Evolutionary conservation across 2,888 invertebrate genomes (phyloP).

Genomic region (Pollenia griseotomentosa): DNA sequence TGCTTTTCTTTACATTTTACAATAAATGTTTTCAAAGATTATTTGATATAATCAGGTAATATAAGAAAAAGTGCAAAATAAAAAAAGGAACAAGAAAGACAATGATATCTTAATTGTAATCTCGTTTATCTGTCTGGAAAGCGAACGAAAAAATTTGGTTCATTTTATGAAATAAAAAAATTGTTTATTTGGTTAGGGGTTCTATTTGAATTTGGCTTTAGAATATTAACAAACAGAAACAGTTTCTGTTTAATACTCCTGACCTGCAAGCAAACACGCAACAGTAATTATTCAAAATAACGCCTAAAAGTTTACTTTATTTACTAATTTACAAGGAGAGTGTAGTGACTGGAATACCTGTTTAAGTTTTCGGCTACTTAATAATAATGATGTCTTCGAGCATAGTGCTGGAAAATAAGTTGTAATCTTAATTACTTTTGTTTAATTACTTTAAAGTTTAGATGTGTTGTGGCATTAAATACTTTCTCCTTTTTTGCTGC

Average conservation of each 20-base stretch:
- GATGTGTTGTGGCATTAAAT: conserved; percentile 25
- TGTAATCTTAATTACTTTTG: conserved; percentile 84
- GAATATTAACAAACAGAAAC: neutral
- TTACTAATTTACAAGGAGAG: neutral
- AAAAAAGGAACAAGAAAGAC: neutral
- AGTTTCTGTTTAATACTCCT: neutral
- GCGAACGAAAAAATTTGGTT: too few relatives aligned
- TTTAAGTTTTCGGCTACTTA: conserved; percentile 21
- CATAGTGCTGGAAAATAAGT: conserved; percentile 74
- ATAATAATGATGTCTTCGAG: conserved; percentile 75
- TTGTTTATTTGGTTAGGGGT: neutral
- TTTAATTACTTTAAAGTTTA: conserved; percentile 82
- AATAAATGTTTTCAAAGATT: conserved; percentile 36
- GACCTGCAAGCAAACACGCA: conserved; percentile 31
- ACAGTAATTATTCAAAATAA: conserved; percentile 79
- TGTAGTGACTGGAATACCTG: neutral
- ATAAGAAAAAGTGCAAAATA: neutral
- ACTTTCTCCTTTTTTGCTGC: conserved; percentile 24
- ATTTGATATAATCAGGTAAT: conserved; percentile 45
- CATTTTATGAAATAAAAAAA: neutral
- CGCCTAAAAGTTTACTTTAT: conserved; percentile 74
- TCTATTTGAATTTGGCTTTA: neutral
- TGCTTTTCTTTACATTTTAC: neutral
- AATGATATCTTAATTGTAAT: conserved; percentile 55
- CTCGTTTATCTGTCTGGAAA: neutral